phyloP scores from a whole-genome alignment of 1,140 invertebrate species.

The Maconellicoccus hirsutus region DNA sequence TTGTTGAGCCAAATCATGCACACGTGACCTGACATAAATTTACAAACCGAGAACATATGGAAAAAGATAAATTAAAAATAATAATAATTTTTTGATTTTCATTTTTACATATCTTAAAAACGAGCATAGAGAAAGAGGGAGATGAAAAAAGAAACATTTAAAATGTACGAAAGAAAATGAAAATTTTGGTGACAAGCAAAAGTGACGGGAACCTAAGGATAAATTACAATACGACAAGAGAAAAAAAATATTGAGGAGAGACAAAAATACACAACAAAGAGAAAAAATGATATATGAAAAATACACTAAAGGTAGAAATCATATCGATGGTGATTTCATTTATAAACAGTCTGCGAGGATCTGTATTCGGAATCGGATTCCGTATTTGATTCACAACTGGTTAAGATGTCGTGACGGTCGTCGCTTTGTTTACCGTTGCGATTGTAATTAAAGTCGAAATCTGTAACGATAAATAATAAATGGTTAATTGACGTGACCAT shows the following conservation, averaged over 20 bases:
- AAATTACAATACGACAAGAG: not conserved
- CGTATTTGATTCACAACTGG: not conserved
- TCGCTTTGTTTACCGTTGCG: not conserved
- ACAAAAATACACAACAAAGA: not conserved
- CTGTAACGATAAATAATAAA: not conserved
- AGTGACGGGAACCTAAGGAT: not conserved
- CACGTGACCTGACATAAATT: too few species aligned
- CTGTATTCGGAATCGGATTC: not conserved
- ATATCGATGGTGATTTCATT: not conserved
- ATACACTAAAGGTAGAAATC: not conserved
- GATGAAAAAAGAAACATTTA: not conserved
- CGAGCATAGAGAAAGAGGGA: not conserved
- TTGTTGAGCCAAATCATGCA: too few species aligned
- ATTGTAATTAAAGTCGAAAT: slow-evolving; percentile 9
- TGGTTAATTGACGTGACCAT: not conserved
- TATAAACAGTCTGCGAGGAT: not conserved
- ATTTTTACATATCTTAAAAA: slow-evolving; percentile 4
- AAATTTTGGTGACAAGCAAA: not conserved
- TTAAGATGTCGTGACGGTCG: not conserved
- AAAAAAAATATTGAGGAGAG: not conserved
- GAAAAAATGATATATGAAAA: not conserved
- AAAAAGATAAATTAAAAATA: not conserved
- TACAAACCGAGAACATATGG: not conserved
- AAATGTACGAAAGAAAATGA: not conserved
- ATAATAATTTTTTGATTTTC: not conserved